A percentile compares a stretch with the other conserved stretches of the same genome.
phyloP scores from a whole-genome alignment of 2,888 invertebrate species.

The Idaea aversata region DNA sequence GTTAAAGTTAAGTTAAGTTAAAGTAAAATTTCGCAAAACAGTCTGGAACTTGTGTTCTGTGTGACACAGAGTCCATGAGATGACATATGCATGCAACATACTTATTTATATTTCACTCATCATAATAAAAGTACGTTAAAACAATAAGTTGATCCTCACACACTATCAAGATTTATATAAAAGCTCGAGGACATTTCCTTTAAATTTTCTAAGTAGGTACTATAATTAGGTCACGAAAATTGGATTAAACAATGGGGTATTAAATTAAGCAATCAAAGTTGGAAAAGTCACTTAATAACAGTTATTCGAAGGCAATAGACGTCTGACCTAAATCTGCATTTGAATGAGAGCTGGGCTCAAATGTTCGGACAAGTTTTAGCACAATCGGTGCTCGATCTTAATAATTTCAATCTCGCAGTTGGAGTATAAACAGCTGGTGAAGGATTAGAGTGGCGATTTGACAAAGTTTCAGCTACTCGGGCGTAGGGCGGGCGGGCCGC shows the following conservation, averaged over 20 bases:
- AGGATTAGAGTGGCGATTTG: conserved; percentile 64
- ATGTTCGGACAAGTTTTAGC: conserved; percentile 62
- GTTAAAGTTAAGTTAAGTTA: too few species aligned
- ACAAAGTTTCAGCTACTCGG: conserved; percentile 56
- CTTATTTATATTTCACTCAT: background rate
- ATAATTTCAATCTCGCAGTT: conserved; percentile 69
- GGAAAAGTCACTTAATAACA: conserved; percentile 62
- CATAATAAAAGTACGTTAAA: background rate
- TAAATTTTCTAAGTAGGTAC: background rate
- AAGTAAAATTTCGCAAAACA: too few species aligned
- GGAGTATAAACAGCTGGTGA: conserved; percentile 66
- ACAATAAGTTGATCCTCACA: background rate
- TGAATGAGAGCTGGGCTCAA: conserved; percentile 61
- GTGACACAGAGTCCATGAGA: background rate
- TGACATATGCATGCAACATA: background rate
- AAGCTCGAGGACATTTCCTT: background rate
- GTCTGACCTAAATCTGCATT: conserved; percentile 74
- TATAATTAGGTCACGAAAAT: conserved; percentile 9
- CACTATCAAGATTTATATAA: background rate
- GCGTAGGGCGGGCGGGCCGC: conserved; percentile 4
- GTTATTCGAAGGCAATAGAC: conserved; percentile 65
- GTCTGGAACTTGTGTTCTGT: background rate
- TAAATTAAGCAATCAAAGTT: conserved; percentile 56
- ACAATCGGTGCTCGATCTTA: conserved; percentile 72
- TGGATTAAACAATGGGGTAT: conserved; percentile 26